Percentiles rank a stretch among this genome's conserved stretches.
phyloP scores from a whole-genome alignment of 2,797 vertebrate genomes.

The Brachymystax lenok region DNA sequence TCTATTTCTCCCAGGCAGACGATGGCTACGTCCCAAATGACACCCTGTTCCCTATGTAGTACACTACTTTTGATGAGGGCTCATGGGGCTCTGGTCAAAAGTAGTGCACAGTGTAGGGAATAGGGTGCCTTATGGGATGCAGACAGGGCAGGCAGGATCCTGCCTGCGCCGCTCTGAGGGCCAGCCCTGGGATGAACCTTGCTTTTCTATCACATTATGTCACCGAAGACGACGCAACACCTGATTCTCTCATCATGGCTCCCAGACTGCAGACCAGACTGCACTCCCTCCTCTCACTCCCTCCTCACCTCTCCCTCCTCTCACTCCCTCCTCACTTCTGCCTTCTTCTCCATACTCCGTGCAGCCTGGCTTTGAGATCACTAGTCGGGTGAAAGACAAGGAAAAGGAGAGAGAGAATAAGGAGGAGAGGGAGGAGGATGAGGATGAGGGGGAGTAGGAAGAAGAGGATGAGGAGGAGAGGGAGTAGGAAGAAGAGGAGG shows the following conservation, averaged over 20 bases:
- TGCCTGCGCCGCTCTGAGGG: neutral
- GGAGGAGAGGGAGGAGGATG: constrained; percentile 7
- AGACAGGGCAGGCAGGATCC: neutral
- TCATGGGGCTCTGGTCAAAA: neutral
- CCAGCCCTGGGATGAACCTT: constrained; percentile 39
- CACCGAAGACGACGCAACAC: constrained; percentile 67
- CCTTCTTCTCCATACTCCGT: neutral
- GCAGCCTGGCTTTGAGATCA: constrained; percentile 49
- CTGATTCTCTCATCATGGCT: constrained; percentile 80
- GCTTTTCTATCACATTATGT: constrained; percentile 69
- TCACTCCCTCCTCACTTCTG: no score
- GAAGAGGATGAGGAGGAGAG: neutral
- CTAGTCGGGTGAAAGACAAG: constrained; percentile 9
- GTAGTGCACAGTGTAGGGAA: neutral
- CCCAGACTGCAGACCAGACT: constrained; percentile 33
- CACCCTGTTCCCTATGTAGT: neutral
- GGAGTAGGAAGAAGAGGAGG: neutral
- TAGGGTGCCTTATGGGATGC: neutral
- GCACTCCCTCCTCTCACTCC: neutral
- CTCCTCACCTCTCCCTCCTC: no score
- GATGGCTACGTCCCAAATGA: constrained; percentile 41
- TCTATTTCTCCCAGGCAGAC: neutral
- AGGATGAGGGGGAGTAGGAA: neutral
- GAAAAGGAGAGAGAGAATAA: neutral
- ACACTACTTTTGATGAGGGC: neutral